Evolutionary conservation across 2,888 invertebrate species (phyloP).

Genomic region (Chesias legatella): DNA sequence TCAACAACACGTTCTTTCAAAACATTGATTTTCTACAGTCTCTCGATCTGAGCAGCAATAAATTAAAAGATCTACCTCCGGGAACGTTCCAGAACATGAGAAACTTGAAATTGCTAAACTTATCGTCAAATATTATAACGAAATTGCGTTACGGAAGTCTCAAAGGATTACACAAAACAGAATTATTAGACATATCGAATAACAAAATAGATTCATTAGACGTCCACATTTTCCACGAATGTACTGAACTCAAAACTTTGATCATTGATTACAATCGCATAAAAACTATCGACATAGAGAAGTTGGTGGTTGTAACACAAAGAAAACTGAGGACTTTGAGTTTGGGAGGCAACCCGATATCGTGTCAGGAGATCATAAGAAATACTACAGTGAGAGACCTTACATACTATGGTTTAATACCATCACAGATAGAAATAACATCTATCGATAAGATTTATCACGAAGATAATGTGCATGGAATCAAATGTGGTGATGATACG

Average conservation of each 20-base stretch:
- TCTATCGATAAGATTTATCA: slow-evolving; percentile 64
- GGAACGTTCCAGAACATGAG: slow-evolving; percentile 59
- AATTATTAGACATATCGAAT: slow-evolving; percentile 58
- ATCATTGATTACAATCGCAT: slow-evolving; percentile 63
- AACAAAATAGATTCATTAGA: slow-evolving; percentile 55
- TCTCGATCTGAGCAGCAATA: slow-evolving; percentile 57
- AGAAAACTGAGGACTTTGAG: slow-evolving; percentile 51
- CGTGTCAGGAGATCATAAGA: slow-evolving; percentile 59
- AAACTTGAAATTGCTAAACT: slow-evolving; percentile 54
- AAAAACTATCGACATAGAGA: slow-evolving; percentile 55
- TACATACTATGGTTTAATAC: slow-evolving; percentile 26
- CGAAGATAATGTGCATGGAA: slow-evolving; percentile 70
- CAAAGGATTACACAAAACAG: slow-evolving; percentile 55
- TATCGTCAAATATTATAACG: slow-evolving; percentile 54
- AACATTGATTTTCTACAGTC: slow-evolving; percentile 48
- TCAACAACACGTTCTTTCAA: slow-evolving; percentile 48
- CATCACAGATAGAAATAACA: slow-evolving; percentile 50
- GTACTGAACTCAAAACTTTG: slow-evolving; percentile 50
- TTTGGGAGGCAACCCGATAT: slow-evolving; percentile 64
- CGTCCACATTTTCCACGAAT: slow-evolving; percentile 64
- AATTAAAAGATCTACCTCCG: slow-evolving; percentile 48
- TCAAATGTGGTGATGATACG: slow-evolving; percentile 54
- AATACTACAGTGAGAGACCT: slow-evolving; percentile 35
- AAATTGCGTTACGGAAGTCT: slow-evolving; percentile 59
- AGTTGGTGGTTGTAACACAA: slow-evolving; percentile 45